Conservation (phyloP, 2,888 invertebrate genomes). For the Noctua comes region DNA sequence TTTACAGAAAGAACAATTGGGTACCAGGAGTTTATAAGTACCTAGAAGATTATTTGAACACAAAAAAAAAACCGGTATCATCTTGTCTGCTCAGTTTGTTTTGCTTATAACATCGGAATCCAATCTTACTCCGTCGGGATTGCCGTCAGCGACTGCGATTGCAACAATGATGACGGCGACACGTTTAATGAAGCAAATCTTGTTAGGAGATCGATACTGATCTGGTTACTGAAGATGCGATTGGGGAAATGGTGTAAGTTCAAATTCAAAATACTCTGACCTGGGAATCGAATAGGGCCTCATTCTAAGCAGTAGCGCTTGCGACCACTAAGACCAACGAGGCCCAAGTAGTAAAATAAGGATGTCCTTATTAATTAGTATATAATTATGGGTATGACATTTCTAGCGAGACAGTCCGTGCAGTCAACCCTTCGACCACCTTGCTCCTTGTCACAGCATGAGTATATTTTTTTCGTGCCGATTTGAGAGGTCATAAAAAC, state of each 20-base stretch:
- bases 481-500: neutral
- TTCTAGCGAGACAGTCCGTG: too few relatives aligned
- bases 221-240: slow-evolving; percentile 24
- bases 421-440: too few relatives aligned
- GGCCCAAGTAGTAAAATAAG: too few relatives aligned
- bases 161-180: slow-evolving; percentile 41
- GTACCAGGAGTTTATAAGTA: neutral
- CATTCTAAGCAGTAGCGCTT: neutral
- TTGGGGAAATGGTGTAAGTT: neutral
- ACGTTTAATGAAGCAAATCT: slow-evolving; percentile 44
- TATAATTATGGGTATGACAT: too few relatives aligned
- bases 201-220: slow-evolving; percentile 46
- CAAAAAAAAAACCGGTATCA: neutral
- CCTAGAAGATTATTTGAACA: neutral
- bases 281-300: neutral
- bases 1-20: neutral
- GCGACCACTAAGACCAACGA: neutral
- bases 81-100: neutral
- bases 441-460: too few relatives aligned
- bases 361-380: too few relatives aligned
- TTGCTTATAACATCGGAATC: slow-evolving; percentile 33
- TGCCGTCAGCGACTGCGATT: slow-evolving; percentile 36
- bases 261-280: neutral
- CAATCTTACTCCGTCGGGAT: slow-evolving; percentile 37
- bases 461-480: neutral